These are phyloP conservation scores for Graptemys geographica DNA, from an alignment of 2,797 vertebrate species.

Conservation along the genomic window DNA sequence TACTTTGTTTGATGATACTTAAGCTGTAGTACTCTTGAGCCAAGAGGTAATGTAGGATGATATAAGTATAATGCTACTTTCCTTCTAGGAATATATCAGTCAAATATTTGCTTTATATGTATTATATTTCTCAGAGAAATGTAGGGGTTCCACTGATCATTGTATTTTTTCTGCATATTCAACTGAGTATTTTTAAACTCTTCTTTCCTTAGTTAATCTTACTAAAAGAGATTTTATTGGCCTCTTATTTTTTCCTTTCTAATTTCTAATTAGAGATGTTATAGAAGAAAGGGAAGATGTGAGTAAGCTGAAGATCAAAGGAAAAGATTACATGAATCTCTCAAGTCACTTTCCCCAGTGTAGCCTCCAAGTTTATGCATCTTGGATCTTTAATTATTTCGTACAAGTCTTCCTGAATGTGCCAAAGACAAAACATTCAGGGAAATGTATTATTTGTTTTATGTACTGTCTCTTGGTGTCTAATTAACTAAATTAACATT, in stretches of 20 bases:
- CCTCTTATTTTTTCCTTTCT: background rate
- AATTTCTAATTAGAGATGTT: background rate
- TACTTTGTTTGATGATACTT: background rate
- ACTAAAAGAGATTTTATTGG: background rate
- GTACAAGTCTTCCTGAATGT: slow-evolving; percentile 9
- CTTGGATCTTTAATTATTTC: background rate
- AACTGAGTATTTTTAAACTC: background rate
- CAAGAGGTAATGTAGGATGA: background rate
- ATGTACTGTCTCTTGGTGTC: background rate
- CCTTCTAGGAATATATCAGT: background rate
- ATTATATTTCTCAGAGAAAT: background rate
- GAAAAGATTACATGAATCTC: background rate
- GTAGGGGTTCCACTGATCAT: background rate
- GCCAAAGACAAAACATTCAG: slow-evolving; percentile 22
- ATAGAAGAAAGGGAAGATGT: background rate
- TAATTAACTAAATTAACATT: background rate
- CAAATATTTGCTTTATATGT: background rate
- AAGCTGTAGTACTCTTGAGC: background rate
- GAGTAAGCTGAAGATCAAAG: background rate
- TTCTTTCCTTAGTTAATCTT: background rate
- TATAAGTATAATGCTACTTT: background rate
- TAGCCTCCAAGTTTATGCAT: background rate
- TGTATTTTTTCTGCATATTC: background rate
- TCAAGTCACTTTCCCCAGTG: background rate
- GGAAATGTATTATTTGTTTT: slow-evolving; percentile 31